phyloP scores from a whole-genome alignment of 1,140 invertebrate genomes.

The Cylas formicarius region DNA sequence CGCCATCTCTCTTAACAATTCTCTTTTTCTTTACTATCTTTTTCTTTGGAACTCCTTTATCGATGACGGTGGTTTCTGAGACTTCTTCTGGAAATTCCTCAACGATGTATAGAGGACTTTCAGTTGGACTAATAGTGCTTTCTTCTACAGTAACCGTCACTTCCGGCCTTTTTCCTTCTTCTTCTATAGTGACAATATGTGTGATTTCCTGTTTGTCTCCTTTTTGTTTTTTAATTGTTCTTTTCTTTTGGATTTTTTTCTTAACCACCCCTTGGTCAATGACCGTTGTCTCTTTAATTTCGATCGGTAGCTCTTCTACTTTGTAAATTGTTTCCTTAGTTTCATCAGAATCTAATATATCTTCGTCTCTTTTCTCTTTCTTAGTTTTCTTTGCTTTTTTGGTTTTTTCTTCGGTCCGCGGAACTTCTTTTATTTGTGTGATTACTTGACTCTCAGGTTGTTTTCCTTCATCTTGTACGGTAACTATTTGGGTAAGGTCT shows the following conservation, averaged over 20 bases:
- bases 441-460: slow-evolving; percentile 36
- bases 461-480: slow-evolving; percentile 38
- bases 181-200: slow-evolving; percentile 37
- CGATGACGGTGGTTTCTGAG: slow-evolving; percentile 16
- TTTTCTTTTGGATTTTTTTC: slow-evolving; percentile 32
- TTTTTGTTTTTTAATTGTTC: slow-evolving; percentile 29
- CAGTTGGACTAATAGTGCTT: slow-evolving; percentile 26
- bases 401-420: slow-evolving; percentile 36
- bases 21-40: slow-evolving; percentile 36
- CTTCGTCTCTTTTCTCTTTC: slow-evolving; percentile 37
- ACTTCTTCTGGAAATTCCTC: slow-evolving; percentile 39
- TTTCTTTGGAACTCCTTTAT: slow-evolving; percentile 33
- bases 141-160: slow-evolving; percentile 38
- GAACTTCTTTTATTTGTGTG: slow-evolving; percentile 35
- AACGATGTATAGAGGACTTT: slow-evolving; percentile 7
- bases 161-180: slow-evolving; percentile 35
- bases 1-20: slow-evolving; percentile 31
- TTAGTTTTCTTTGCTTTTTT: slow-evolving; percentile 34
- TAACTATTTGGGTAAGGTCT: slow-evolving; percentile 36
- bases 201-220: slow-evolving; percentile 32
- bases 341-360: slow-evolving; percentile 40
- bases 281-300: slow-evolving; percentile 36
- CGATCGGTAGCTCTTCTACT: slow-evolving; percentile 30
- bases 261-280: slow-evolving; percentile 30
- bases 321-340: slow-evolving; percentile 24